These are phyloP conservation scores for Bursaphelenchus okinawaensis DNA, from an alignment of 2,888 invertebrate genomes.

Conservation along the genomic window DNA sequence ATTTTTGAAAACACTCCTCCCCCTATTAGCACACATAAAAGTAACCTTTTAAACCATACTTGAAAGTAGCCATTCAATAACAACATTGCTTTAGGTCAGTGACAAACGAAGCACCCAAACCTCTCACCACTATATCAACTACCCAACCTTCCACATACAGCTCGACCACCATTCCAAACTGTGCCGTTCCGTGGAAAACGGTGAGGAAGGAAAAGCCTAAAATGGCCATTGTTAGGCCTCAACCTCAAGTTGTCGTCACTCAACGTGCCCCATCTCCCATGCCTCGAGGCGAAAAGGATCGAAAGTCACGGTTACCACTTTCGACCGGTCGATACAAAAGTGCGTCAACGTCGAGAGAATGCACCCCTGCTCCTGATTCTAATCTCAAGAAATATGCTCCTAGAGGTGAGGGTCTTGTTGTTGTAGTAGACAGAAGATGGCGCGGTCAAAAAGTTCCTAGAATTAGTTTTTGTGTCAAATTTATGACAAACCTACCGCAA, in stretches of 20 bases:
- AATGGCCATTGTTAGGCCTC: conserved; percentile 52
- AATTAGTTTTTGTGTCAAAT: too few species aligned
- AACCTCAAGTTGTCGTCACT: conserved; percentile 46
- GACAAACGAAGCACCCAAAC: too few species aligned
- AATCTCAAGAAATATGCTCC: conserved; percentile 11
- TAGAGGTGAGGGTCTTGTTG: background rate
- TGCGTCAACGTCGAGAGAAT: conserved; percentile 3
- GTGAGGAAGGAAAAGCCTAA: conserved; percentile 21
- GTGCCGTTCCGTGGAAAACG: conserved; percentile 23
- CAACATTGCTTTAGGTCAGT: too few species aligned
- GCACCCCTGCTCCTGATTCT: background rate
- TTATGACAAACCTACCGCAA: too few species aligned
- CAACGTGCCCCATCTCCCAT: conserved; percentile 32
- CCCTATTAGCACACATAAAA: too few species aligned
- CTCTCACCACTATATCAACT: too few species aligned
- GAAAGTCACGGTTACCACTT: conserved; percentile 29
- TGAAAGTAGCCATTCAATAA: too few species aligned
- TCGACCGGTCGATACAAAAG: conserved; percentile 21
- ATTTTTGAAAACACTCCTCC: too few species aligned
- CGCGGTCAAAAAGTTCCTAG: background rate
- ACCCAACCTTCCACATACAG: too few species aligned
- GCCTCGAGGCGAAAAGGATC: conserved; percentile 19
- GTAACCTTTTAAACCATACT: background rate
- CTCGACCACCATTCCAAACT: background rate
- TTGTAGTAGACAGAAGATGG: background rate